Base-by-base conservation (phyloP, 2,113 vertebrate genomes). In the Dipodomys stephensi region DNA sequence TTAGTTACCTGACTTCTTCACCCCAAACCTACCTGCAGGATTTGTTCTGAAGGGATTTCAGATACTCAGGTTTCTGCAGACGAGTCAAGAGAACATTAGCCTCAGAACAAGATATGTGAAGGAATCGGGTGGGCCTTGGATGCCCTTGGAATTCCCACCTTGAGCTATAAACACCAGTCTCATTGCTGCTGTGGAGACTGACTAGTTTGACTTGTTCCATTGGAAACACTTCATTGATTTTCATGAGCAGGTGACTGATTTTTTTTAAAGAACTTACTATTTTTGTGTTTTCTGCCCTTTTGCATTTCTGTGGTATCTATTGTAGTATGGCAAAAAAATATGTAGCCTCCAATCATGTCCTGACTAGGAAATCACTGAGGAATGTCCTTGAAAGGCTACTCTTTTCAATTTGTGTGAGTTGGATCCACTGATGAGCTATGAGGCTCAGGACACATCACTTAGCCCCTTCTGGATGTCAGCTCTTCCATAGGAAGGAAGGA, bases 221-320 rank as follows among this genome's bases (percentile, higher is more conserved):
- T 44, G 67, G 67, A 68, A 78, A 83, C 7, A 35, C 65, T 76
- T 27, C 73, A 32, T 25, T 53, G 53, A 32, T 22, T 87, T 60
- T 78, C n/a, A 27, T 44, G 18, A 77, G 44, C 65, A 78, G 78
- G 60, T 71, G 91, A 44, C 20, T 5, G 7, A 27, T 71, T 68
- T 87, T 73, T 72, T 87, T 67, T 74, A 57, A 74, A 79, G 67
- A 28, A 20, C 44, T 46, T 9, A 13, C 87, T 13, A 32, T 53
- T 91, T 90, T 78, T 83, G 62, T 69, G 76, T 91, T 57, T 88
- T 82, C 20, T 46, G 74, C 44, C 23, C 27, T 77, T 88, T 72
- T 76, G 53, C n/a, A 57, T 87, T 67, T 72, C 32, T 10, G 4
- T 22, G 7, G 4, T 78, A 27, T 60, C 46, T 83, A 3, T 60